Base-by-base conservation (phyloP, 1,140 invertebrate genomes). In the Andricus grossulariae region DNA sequence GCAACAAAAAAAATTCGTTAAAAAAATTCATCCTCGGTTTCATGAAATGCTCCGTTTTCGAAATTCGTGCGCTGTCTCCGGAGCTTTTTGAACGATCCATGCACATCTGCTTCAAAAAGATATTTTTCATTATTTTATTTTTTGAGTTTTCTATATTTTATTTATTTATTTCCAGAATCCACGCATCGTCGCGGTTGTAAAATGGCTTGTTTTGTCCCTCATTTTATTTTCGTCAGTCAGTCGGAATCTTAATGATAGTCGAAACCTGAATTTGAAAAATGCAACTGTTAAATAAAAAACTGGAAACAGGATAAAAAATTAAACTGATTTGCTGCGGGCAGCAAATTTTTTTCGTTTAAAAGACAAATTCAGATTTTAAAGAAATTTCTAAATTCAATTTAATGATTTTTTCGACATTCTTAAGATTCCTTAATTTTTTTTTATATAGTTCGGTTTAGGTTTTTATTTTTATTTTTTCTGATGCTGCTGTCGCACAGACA, bases 161-260 rank as follows among this genome's bases (percentile, higher is more conserved):
- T 83, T 84, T 79, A 83, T 85, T 84, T 80, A 82, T 86, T 87
- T 88, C 73, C 55, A 80, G 71, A 80, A 75, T 84, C 78, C 77
- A 83, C 60, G 25, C 75, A 73, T 85, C 75, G 77, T 74, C 81
- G 32, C 81, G 83, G 78, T 88, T 86, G 86, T 87, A 86, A 86
- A 85, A 88, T 88, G 83, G 85, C 84, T 74, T 87, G 82, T 83
- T 88, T 86, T 82, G 84, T 85, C 82, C 78, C 82, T 85, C 83
- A 83, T 85, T 85, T 87, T 86, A 87, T 88, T 88, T 88, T 88
- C 84, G 84, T 87, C 87, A 45, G 39, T 11, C 3, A 10, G 5
- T 39, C 7, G 39, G 57, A 60, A 60, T 60, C 55, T 25, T 60
- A 32, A 32, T 1, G 15, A 32, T 16, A 32, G 15, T 45, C 39